Conservation (phyloP, 2,888 invertebrate genomes). For the Lithophane semibrunnea region DNA sequence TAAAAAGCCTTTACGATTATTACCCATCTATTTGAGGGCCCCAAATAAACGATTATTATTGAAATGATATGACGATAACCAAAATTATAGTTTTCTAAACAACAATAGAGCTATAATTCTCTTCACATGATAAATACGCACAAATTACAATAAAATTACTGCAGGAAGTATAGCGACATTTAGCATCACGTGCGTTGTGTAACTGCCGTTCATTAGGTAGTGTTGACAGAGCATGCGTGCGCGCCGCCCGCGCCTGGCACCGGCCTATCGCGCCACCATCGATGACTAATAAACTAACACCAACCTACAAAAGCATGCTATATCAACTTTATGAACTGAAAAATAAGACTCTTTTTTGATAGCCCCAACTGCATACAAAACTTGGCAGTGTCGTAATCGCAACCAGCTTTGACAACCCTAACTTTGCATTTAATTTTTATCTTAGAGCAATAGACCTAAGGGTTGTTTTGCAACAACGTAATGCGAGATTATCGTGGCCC, state of each 20-base stretch:
- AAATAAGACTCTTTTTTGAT: slow-evolving; percentile 55
- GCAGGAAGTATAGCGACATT: slow-evolving; percentile 87
- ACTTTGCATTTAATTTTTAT: slow-evolving; percentile 70
- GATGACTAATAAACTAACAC: slow-evolving; percentile 89
- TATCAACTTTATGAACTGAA: slow-evolving; percentile 49
- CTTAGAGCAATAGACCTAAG: slow-evolving; percentile 71
- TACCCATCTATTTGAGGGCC: not conserved
- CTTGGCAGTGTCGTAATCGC: slow-evolving; percentile 78
- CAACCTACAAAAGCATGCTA: slow-evolving; percentile 62
- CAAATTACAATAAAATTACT: slow-evolving; percentile 89
- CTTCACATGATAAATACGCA: slow-evolving; percentile 89
- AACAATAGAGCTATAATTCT: slow-evolving; percentile 83
- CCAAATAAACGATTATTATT: slow-evolving; percentile 13
- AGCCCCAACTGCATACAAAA: slow-evolving; percentile 58
- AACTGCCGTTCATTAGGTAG: slow-evolving; percentile 90
- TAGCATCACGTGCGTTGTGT: slow-evolving; percentile 89
- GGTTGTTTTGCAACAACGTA: slow-evolving; percentile 67
- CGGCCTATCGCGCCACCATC: slow-evolving; percentile 89
- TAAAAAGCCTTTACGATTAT: not conserved
- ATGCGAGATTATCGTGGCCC: slow-evolving; percentile 60
- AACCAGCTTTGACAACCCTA: slow-evolving; percentile 74
- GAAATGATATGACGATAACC: slow-evolving; percentile 27
- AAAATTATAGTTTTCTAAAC: slow-evolving; percentile 60
- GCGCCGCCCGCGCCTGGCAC: slow-evolving; percentile 89
- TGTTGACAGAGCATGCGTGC: slow-evolving; percentile 89